Percentiles rank a stretch among this genome's conserved stretches.
Evolutionary conservation across 2,888 invertebrate species (phyloP).

Genomic region (Orthosia incerta): DNA sequence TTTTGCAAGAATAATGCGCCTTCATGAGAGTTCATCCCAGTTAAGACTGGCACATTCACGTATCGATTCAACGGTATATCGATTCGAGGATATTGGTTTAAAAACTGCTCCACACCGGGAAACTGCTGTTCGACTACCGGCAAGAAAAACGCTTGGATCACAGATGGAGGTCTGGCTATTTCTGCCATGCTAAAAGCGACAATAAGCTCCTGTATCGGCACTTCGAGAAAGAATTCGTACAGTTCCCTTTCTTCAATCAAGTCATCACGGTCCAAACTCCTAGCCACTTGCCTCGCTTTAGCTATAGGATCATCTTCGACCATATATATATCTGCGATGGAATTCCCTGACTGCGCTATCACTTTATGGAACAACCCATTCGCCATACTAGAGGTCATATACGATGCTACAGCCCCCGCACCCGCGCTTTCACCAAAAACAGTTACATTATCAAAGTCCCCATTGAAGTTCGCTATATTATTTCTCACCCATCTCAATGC

Average conservation of each 20-base stretch:
- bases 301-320: conserved; percentile 77
- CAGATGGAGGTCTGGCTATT: conserved; percentile 67
- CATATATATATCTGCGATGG: conserved; percentile 79
- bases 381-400: conserved; percentile 79
- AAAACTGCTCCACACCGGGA: conserved; percentile 76
- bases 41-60: conserved; percentile 77
- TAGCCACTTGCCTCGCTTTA: conserved; percentile 75
- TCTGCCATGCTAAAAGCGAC: conserved; percentile 75
- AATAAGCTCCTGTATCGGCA: conserved; percentile 78
- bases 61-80: conserved; percentile 72
- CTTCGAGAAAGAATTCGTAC: conserved; percentile 74
- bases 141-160: conserved; percentile 75
- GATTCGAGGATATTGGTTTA: conserved; percentile 75
- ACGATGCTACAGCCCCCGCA: conserved; percentile 73
- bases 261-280: conserved; percentile 74
- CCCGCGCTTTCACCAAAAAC: conserved; percentile 86
- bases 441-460: conserved; percentile 79
- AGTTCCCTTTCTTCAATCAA: conserved; percentile 69
- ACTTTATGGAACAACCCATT: conserved; percentile 79
- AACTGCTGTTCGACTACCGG: conserved; percentile 82
- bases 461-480: conserved; percentile 82
- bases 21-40: conserved; percentile 78
- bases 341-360: conserved; percentile 80
- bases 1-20: conserved; percentile 77
- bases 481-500: conserved; percentile 84